Evolutionary conservation across 1,140 invertebrate genomes (phyloP).

Genomic region (Rhagoletis pomonella): DNA sequence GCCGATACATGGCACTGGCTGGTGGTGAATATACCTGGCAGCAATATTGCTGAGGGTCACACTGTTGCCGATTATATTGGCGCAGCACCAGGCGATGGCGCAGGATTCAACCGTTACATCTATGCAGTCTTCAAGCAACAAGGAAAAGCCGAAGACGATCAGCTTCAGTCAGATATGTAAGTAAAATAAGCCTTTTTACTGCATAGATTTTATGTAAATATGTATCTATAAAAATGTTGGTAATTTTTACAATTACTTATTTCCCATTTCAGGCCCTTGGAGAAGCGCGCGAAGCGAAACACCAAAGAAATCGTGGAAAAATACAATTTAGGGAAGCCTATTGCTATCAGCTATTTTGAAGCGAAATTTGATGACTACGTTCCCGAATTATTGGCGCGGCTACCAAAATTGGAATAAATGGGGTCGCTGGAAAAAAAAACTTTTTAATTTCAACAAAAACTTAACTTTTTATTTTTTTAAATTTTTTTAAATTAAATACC

Average conservation of each 20-base stretch:
- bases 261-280: not conserved
- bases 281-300: not conserved
- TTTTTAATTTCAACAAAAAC: no score
- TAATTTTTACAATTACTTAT: not conserved
- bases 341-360: not conserved
- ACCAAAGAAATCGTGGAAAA: not conserved
- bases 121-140: not conserved
- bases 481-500: no score
- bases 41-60: not conserved
- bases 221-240: no score
- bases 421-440: no score
- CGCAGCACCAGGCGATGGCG: not conserved
- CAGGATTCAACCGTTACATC: not conserved
- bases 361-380: not conserved
- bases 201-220: no score
- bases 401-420: not conserved
- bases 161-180: not conserved
- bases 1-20: not conserved
- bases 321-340: not conserved
- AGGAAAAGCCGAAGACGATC: not conserved
- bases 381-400: not conserved
- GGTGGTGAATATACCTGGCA: not conserved
- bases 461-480: no score
- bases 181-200: not conserved
- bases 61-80: not conserved